phyloP scores from a whole-genome alignment of 2,797 vertebrate species.

The Botia almorhae region DNA sequence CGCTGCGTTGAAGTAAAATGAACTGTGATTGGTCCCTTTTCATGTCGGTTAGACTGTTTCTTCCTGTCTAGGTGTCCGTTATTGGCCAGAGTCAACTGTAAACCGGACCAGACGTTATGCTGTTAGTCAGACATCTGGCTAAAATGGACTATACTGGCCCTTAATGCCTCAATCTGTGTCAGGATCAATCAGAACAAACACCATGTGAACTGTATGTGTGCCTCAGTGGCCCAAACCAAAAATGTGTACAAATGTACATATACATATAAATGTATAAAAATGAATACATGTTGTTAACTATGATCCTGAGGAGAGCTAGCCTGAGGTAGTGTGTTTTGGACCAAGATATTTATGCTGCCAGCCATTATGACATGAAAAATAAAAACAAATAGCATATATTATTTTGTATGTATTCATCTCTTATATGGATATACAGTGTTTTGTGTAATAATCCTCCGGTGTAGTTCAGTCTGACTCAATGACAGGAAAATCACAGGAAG shows the following conservation, averaged over 20 bases:
- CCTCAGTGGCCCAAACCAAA: neutral
- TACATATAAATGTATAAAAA: neutral
- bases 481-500: too few species aligned
- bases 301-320: conserved; percentile 2
- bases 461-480: neutral
- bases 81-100: neutral
- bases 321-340: conserved; percentile 19
- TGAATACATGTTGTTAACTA: conserved; percentile 29
- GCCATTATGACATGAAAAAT: conserved; percentile 1
- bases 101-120: neutral
- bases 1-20: too few species aligned
- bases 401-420: too few species aligned
- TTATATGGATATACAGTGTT: neutral
- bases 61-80: too few species aligned
- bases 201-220: neutral
- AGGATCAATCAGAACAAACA: conserved; percentile 4
- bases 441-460: neutral
- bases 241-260: neutral
- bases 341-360: conserved; percentile 25
- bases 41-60: too few species aligned
- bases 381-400: too few species aligned
- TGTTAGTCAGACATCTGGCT: neutral
- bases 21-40: too few species aligned
- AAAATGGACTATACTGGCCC: neutral
- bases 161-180: neutral